Conservation (phyloP, 2,888 invertebrate species). For the Aspidiotus destructor region DNA sequence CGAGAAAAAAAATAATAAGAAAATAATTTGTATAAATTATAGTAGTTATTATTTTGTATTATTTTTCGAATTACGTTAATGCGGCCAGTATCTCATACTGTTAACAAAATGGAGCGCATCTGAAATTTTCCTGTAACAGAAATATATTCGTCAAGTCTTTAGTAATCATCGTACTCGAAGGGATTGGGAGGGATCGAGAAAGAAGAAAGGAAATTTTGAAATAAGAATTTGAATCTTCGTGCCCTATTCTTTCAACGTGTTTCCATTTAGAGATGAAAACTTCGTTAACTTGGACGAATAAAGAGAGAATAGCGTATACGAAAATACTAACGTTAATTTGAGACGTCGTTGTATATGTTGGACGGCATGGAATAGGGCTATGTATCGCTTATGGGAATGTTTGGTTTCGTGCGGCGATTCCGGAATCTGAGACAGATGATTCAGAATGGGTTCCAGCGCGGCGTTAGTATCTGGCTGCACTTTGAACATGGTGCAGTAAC, state of each 20-base stretch:
- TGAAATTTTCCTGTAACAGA: constrained; percentile 25
- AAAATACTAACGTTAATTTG: constrained; percentile 30
- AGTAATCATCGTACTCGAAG: not conserved
- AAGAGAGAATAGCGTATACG: no score
- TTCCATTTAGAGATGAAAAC: no score
- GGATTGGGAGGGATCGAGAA: not conserved
- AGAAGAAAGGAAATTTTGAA: not conserved
- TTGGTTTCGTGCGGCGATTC: constrained; percentile 41
- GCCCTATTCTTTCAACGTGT: no score
- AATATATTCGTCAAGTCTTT: constrained; percentile 1
- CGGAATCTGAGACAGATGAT: constrained; percentile 40
- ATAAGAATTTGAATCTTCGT: no score
- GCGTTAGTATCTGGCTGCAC: constrained; percentile 60
- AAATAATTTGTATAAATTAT: no score
- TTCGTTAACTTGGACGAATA: no score
- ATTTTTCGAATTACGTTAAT: constrained; percentile 10
- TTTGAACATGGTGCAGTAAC: constrained; percentile 69
- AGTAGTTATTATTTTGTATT: not conserved
- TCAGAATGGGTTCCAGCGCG: constrained; percentile 45
- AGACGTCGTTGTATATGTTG: constrained; percentile 32
- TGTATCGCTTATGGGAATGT: constrained; percentile 32
- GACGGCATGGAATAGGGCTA: constrained; percentile 29
- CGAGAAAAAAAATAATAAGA: no score
- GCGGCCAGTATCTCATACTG: constrained; percentile 30
- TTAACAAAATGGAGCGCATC: constrained; percentile 29